Base-by-base conservation (phyloP, 1,140 invertebrate genomes). In the Agraylea sexmaculata region DNA sequence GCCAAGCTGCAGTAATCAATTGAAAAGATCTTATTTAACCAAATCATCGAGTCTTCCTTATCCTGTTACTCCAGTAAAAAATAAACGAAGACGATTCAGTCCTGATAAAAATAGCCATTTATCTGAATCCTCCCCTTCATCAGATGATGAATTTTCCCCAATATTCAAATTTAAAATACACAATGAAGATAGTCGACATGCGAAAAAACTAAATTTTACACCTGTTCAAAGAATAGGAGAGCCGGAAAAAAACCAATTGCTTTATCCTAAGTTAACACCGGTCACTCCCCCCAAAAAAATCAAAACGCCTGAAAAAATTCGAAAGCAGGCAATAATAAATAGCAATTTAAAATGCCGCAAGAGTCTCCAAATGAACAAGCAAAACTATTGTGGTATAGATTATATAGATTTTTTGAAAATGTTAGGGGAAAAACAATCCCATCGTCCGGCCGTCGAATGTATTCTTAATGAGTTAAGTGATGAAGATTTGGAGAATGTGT, bases 391-490 rank as follows among this genome's bases (percentile, higher is more conserved):
- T n/a, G 42, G 46, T 4, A 16, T 19, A n/a, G 32, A 66, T 42
- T 60, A 62, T 45, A 49, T 64, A 49, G 64, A 67, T 49, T 60
- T 65, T 27, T 56, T 67, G 13, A 56, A 56, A 45, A 53, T 58
- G 48, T 44, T 67, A 30, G 53, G 57, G 39, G 37, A 57, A 19
- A 30, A 53, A 36, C 37, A 42, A 12, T 12, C 21, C 18, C 40
- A 47, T 20, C 50, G 53, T 38, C 59, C 59, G 36, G 54, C 58
- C 30, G 45, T 66, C 29, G 51, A 51, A 44, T 55, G 55, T 37
- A 64, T 67, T 34, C 53, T 66, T 25, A 50, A 45, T 27, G 58
- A 59, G 37, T 51, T 68, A 35, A 55, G 52, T 13, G 51, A 54
- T 44, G 51, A 64, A 47, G 65, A 68, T 49, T 55, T 61, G 32